A percentile compares a stretch with the other conserved stretches of the same genome.
Conservation (phyloP, 2,113 vertebrate genomes). For the Crotalus horridus region DNA sequence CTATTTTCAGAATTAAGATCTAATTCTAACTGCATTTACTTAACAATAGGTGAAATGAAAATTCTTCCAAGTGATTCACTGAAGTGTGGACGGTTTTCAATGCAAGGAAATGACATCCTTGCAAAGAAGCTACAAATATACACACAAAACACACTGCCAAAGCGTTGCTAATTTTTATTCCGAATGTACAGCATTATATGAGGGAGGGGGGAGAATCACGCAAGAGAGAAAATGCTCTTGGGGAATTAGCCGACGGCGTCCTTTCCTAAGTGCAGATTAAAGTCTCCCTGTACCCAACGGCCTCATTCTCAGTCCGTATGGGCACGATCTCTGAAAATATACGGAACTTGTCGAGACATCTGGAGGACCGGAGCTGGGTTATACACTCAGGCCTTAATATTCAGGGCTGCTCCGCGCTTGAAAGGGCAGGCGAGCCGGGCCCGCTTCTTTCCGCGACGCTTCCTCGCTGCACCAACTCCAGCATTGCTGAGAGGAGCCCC, state of each 20-base stretch:
- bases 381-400: background rate
- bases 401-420: background rate
- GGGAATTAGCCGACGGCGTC: background rate
- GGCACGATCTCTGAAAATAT: background rate
- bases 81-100: background rate
- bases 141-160: background rate
- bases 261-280: background rate
- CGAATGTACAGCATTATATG: background rate
- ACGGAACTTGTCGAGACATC: background rate
- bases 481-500: background rate
- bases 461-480: background rate
- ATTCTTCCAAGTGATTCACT: background rate
- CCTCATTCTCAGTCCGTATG: background rate
- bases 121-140: background rate
- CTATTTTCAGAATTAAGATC: background rate
- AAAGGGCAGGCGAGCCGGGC: background rate
- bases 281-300: background rate
- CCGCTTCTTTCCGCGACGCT: background rate
- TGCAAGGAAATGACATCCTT: background rate
- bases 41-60: background rate
- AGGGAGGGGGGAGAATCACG: background rate
- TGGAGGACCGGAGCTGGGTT: background rate
- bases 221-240: background rate
- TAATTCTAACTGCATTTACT: background rate
- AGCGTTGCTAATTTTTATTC: background rate